A percentile compares a stretch with the other conserved stretches of the same genome.
Evolutionary conservation across 1,140 invertebrate species (phyloP).

Genomic region (Plodia interpunctella): DNA sequence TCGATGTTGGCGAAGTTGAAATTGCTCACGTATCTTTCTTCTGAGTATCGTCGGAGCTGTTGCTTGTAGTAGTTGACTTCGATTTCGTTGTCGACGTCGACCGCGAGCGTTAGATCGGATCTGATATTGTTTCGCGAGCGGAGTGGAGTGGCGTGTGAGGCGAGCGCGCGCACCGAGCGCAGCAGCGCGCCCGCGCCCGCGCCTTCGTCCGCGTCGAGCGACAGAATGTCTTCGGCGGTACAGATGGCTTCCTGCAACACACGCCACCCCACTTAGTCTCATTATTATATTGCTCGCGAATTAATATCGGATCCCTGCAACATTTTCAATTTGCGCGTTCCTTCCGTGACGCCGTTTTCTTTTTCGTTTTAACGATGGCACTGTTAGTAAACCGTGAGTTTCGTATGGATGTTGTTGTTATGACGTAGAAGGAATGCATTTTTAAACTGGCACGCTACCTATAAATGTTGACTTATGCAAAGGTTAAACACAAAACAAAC

Average conservation of each 20-base stretch:
- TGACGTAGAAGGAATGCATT: no score
- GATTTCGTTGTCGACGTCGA: constrained; percentile 27
- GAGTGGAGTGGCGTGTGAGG: constrained; percentile 75
- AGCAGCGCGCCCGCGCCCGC: constrained; percentile 43
- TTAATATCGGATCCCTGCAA: constrained; percentile 15
- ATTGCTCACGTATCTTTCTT: constrained; percentile 68
- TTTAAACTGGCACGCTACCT: no score
- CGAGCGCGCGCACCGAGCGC: constrained; percentile 72
- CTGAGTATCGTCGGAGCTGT: constrained; percentile 41
- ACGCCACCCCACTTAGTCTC: constrained; percentile 75
- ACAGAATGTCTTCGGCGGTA: constrained; percentile 84
- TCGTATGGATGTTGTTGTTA: no score
- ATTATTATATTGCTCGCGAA: constrained; percentile 19
- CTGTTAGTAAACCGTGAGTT: no score
- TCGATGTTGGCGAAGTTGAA: constrained; percentile 65
- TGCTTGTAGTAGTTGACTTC: constrained; percentile 54
- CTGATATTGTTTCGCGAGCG: constrained; percentile 56
- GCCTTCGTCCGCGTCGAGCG: constrained; percentile 51
- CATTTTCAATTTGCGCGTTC: not conserved
- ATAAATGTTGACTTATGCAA: not conserved
- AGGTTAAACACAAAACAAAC: not conserved
- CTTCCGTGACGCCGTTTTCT: no score
- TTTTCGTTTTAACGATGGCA: no score
- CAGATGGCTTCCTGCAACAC: constrained; percentile 87
- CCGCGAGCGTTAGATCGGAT: constrained; percentile 29